phyloP scores from a whole-genome alignment of 2,888 invertebrate species.

The Mechanitis mazaeus region DNA sequence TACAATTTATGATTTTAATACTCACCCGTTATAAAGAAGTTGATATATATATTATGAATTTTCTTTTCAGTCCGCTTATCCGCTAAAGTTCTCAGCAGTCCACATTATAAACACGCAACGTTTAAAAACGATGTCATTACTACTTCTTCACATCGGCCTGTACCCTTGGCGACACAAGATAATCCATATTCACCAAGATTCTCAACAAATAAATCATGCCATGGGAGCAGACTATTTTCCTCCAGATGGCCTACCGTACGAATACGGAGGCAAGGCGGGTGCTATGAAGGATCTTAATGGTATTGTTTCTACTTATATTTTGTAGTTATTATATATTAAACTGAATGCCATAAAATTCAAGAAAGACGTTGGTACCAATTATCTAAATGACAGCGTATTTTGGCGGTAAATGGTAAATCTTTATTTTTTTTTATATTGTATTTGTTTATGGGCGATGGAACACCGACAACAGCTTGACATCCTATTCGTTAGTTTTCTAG shows the following conservation, averaged over 20 bases:
- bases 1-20: no score
- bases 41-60: background rate
- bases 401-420: no score
- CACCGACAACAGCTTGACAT: no score
- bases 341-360: no score
- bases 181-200: constrained; percentile 52
- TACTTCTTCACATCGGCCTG: constrained; percentile 64
- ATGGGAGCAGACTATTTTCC: constrained; percentile 80
- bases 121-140: constrained; percentile 83
- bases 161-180: constrained; percentile 67
- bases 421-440: no score
- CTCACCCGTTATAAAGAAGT: no score
- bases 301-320: constrained; percentile 33
- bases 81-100: constrained; percentile 87
- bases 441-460: no score
- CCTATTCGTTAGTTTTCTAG: no score
- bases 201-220: constrained; percentile 51
- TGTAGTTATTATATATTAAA: no score
- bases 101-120: constrained; percentile 86
- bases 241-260: constrained; percentile 84
- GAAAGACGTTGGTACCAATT: no score
- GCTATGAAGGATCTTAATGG: constrained; percentile 83
- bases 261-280: constrained; percentile 89
- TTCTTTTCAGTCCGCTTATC: constrained; percentile 84
- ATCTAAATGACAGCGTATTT: no score